Evolutionary conservation across 2,113 vertebrate species (phyloP).

Genomic region (Corythoichthys haematopterus): DNA sequence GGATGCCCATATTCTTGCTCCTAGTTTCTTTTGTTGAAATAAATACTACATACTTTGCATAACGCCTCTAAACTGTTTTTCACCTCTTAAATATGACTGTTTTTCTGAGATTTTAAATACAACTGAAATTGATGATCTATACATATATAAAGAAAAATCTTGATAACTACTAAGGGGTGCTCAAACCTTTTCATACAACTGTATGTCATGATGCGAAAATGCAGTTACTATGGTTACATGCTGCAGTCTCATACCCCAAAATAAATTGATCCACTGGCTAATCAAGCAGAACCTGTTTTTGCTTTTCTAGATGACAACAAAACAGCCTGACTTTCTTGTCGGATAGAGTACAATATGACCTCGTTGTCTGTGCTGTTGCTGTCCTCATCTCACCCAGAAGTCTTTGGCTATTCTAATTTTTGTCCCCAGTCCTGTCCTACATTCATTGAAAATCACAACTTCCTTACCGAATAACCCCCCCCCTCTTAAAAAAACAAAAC

Average conservation of each 20-base stretch:
- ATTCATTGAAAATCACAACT: conserved; percentile 27
- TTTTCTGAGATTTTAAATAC: too few relatives aligned
- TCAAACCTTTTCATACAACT: too few relatives aligned
- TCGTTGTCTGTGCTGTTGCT: conserved; percentile 3
- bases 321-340: not conserved
- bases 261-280: not conserved
- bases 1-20: too few relatives aligned
- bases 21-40: too few relatives aligned
- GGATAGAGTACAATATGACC: not conserved
- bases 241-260: conserved; percentile 8
- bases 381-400: conserved; percentile 12
- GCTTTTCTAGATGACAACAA: not conserved
- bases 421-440: conserved; percentile 8
- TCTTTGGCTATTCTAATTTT: not conserved
- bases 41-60: too few relatives aligned
- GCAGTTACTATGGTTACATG: conserved; percentile 30
- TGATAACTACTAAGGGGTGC: too few relatives aligned
- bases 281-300: not conserved
- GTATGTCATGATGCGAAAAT: not conserved
- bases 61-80: too few relatives aligned
- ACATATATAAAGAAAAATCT: too few relatives aligned
- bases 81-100: too few relatives aligned
- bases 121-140: too few relatives aligned
- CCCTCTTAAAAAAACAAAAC: not conserved
- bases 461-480: conserved; percentile 10